Evolutionary conservation across 1,140 invertebrate species (phyloP), one percentile per base, ranked within the genome.

Genomic region (Penaeus chinensis): DNA sequence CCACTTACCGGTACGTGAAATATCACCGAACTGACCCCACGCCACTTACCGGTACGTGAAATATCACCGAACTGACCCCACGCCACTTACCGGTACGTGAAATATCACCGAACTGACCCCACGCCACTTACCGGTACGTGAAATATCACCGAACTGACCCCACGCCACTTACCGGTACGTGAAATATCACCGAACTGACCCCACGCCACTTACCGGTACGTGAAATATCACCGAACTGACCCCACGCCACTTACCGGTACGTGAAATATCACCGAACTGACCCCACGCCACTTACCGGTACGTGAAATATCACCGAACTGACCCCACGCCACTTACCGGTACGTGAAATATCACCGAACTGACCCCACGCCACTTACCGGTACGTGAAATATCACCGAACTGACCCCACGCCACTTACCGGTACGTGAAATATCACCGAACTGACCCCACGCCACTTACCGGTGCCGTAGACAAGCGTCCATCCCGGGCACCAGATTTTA

Each of bases 401-500:
- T 7, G 7, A 42, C 4, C 37, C 37, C 7, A 42, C 0, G 37
- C 37, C 1, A 78, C 84, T 66, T 27, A 85, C 84, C n/a, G n/a
- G n/a, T n/a, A 37, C 37, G 37, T 37, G 37, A 5, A 37, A 37
- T 5, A 37, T 37, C 37, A 5, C 37, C 5, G 37, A 37, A 37
- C 37, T 3, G 5, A 37, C 37, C 37, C 37, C 5, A 37, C 5
- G 37, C 37, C 1, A 78, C 84, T 66, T 27, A 85, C 84, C 74
- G 37, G 0, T 85, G 20, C 84, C 84, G 37, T 63, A 79, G 19
- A 85, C 79, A 2, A 27, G 10, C 3, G 74, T 85, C 84, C 84
- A 85, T 1, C 84, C 84, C 0, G 84, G 84, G 77, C 84, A 85
- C 32, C 22, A 65, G 16, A 85, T 76, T 32, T 78, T 32, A 1